Evolutionary conservation across 2,888 invertebrate species (phyloP).

Genomic region (Meganola albula): DNA sequence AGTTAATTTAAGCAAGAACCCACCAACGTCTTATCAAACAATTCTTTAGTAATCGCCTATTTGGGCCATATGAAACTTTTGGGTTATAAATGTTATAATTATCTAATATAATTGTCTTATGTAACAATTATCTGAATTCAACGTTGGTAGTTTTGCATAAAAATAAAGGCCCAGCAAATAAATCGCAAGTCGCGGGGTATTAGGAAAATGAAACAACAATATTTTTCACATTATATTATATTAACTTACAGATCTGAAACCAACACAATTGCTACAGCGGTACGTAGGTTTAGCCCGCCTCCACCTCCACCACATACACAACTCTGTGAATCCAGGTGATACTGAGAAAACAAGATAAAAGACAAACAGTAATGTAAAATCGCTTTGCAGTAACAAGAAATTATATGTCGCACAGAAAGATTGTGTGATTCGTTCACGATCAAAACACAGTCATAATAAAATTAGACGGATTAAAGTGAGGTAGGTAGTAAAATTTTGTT

Average conservation of each 20-base stretch:
- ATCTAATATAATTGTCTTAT: no score
- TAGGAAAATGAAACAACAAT: slow-evolving; percentile 67
- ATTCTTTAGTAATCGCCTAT: no score
- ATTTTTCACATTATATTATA: slow-evolving; percentile 71
- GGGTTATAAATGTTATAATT: no score
- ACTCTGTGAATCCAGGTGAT: no score
- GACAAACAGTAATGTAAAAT: slow-evolving; percentile 29
- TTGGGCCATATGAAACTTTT: no score
- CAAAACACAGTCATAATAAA: neutral
- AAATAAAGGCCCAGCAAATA: no score
- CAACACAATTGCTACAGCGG: slow-evolving; percentile 50
- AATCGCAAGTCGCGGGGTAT: slow-evolving; percentile 44
- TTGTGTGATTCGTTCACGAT: slow-evolving; percentile 27
- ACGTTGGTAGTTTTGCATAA: no score
- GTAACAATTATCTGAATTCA: no score
- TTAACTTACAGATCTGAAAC: slow-evolving; percentile 70
- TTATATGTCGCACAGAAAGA: slow-evolving; percentile 36
- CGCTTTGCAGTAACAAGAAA: slow-evolving; percentile 39
- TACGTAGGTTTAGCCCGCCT: slow-evolving; percentile 16
- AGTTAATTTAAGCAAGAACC: no score
- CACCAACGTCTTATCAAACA: no score
- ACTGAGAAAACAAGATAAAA: slow-evolving; percentile 24
- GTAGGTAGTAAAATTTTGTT: no score
- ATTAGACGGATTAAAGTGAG: slow-evolving; percentile 7
- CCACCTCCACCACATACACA: no score